phyloP scores from a whole-genome alignment of 2,888 invertebrate genomes.

The Podotricha telesiphe region DNA sequence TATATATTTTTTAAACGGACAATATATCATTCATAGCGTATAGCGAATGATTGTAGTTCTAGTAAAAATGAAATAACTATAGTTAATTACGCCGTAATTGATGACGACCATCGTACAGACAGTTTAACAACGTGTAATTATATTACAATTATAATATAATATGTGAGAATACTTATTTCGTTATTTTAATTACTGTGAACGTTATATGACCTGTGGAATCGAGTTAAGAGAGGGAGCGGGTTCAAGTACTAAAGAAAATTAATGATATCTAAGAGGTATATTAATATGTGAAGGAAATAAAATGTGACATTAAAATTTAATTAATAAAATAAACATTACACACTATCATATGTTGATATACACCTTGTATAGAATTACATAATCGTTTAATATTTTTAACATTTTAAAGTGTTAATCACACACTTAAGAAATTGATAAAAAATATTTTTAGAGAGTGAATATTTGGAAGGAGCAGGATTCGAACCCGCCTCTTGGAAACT shows the following conservation, averaged over 20 bases:
- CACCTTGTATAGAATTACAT: no score
- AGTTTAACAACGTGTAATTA: conserved; percentile 25
- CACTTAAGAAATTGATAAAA: no score
- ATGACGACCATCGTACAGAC: conserved; percentile 25
- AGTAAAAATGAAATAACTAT: conserved; percentile 18
- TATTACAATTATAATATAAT: conserved; percentile 21
- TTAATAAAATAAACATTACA: no score
- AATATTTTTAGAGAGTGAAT: no score
- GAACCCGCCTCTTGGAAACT: no score
- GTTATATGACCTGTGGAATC: neutral
- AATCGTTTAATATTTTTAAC: no score
- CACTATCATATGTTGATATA: no score
- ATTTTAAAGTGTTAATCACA: no score
- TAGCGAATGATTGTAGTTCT: neutral
- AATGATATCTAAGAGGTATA: no score
- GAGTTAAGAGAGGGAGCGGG: neutral
- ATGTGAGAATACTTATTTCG: conserved; percentile 15
- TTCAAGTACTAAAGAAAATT: neutral
- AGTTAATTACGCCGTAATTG: conserved; percentile 29
- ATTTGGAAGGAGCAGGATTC: no score
- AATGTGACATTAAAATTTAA: no score
- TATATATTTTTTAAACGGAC: neutral
- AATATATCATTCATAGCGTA: conserved; percentile 3
- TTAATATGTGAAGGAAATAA: no score
- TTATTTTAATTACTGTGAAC: conserved; percentile 21